Evolutionary conservation across 2,113 vertebrate species (phyloP).

Genomic region (Larimichthys polyactis): DNA sequence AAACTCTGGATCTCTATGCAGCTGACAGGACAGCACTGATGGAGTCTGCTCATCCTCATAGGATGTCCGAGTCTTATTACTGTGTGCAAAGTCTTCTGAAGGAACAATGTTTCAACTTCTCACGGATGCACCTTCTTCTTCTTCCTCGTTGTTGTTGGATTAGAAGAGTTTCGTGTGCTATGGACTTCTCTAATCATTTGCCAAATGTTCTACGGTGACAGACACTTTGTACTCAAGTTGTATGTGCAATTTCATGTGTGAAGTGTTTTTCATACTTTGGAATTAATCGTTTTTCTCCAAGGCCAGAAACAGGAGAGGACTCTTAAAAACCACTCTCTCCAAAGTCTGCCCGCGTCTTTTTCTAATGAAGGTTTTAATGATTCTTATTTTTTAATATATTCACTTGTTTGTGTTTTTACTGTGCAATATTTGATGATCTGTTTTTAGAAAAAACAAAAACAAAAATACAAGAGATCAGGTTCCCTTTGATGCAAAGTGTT

Average conservation of each 20-base stretch:
- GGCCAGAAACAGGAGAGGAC: slow-evolving; percentile 38
- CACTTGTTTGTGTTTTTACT: slow-evolving; percentile 65
- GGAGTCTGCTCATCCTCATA: slow-evolving; percentile 36
- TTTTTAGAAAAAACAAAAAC: slow-evolving; percentile 54
- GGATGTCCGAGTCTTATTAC: slow-evolving; percentile 31
- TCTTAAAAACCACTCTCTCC: slow-evolving; percentile 29
- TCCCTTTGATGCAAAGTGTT: slow-evolving; percentile 17
- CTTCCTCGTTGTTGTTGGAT: slow-evolving; percentile 9
- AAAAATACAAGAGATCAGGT: slow-evolving; percentile 8
- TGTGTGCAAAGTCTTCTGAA: slow-evolving; percentile 36
- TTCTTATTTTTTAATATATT: slow-evolving; percentile 49
- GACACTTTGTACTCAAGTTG: background rate
- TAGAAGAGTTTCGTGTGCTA: slow-evolving; percentile 18
- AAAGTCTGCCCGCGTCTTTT: slow-evolving; percentile 39
- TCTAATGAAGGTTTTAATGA: slow-evolving; percentile 31
- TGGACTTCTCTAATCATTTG: slow-evolving; percentile 55
- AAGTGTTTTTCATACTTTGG: slow-evolving; percentile 41
- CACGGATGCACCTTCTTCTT: slow-evolving; percentile 10
- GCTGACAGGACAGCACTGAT: slow-evolving; percentile 20
- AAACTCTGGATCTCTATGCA: slow-evolving; percentile 40
- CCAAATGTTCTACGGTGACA: slow-evolving; percentile 54
- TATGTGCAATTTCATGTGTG: background rate
- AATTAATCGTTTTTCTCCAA: slow-evolving; percentile 12
- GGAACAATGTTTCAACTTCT: slow-evolving; percentile 16
- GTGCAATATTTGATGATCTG: slow-evolving; percentile 72